phyloP scores from a whole-genome alignment of 2,888 invertebrate species.

The Ormyrus pomaceus region DNA sequence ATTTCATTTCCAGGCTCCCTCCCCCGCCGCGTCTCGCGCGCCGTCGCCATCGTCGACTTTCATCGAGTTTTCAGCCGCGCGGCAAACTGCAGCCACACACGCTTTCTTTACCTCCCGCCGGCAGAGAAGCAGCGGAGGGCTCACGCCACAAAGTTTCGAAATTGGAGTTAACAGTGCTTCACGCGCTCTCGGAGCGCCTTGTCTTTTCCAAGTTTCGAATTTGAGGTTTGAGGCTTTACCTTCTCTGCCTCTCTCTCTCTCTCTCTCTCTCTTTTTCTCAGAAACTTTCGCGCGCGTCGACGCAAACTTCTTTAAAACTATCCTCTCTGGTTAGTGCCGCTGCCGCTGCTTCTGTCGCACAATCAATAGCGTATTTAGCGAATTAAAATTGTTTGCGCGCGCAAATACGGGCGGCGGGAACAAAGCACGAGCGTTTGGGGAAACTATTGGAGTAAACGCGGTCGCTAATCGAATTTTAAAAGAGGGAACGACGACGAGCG shows the following conservation, averaged over 20 bases:
- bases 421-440: too few relatives aligned
- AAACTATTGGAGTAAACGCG: too few relatives aligned
- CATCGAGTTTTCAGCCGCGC: slow-evolving; percentile 28
- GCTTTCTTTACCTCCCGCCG: slow-evolving; percentile 12
- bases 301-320: slow-evolving; percentile 29
- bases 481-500: too few relatives aligned
- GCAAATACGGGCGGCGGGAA: not conserved
- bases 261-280: too few relatives aligned
- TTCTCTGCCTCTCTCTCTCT: not conserved
- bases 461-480: too few relatives aligned
- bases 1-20: slow-evolving; percentile 17
- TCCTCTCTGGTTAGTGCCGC: not conserved
- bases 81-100: slow-evolving; percentile 3
- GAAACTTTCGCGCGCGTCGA: slow-evolving; percentile 5
- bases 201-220: slow-evolving; percentile 52
- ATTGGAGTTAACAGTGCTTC: slow-evolving; percentile 55
- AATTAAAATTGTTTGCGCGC: slow-evolving; percentile 38
- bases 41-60: slow-evolving; percentile 13
- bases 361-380: slow-evolving; percentile 41
- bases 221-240: slow-evolving; percentile 44
- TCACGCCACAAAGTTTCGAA: slow-evolving; percentile 40
- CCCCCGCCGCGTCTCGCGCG: not conserved
- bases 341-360: not conserved
- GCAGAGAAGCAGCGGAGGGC: not conserved
- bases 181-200: slow-evolving; percentile 21